phyloP scores from a whole-genome alignment of 1,140 invertebrate genomes.

The Vanessa atalanta region DNA sequence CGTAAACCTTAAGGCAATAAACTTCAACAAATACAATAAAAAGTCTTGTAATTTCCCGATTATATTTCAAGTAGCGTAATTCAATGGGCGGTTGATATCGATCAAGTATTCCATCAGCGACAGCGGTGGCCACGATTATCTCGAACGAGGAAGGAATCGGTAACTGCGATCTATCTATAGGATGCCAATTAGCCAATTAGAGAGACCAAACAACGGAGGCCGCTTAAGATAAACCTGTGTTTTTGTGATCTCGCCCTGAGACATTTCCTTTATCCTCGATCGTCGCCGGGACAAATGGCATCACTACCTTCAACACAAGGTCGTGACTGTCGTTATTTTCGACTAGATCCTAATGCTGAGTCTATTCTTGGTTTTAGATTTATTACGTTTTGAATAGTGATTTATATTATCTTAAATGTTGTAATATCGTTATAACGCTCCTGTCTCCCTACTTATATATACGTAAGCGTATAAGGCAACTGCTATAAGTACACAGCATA shows the following conservation, averaged over 20 bases:
- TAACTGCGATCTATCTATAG: slow-evolving; percentile 65
- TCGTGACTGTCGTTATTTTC: slow-evolving; percentile 37
- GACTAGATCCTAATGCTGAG: not conserved
- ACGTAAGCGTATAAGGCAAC: no score
- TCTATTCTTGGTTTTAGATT: slow-evolving; percentile 2
- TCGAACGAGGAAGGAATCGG: slow-evolving; percentile 70
- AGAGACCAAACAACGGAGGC: slow-evolving; percentile 61
- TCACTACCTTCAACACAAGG: slow-evolving; percentile 26
- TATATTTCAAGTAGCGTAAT: slow-evolving; percentile 60
- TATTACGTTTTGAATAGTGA: not conserved
- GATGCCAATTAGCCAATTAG: slow-evolving; percentile 80
- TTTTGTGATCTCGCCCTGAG: slow-evolving; percentile 56
- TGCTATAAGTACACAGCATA: no score
- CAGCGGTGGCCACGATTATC: slow-evolving; percentile 63
- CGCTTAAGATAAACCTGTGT: slow-evolving; percentile 58
- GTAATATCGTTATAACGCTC: not conserved
- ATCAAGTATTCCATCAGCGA: slow-evolving; percentile 72
- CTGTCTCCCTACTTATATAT: no score
- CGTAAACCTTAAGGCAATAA: slow-evolving; percentile 32
- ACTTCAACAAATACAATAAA: slow-evolving; percentile 36
- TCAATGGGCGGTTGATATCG: slow-evolving; percentile 67
- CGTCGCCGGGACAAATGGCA: slow-evolving; percentile 32
- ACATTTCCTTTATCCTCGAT: slow-evolving; percentile 50
- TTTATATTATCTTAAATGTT: not conserved
- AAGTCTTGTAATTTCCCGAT: slow-evolving; percentile 38